Base-by-base conservation (phyloP, 2,888 invertebrate species). In the Ennomos fuscantarius region DNA sequence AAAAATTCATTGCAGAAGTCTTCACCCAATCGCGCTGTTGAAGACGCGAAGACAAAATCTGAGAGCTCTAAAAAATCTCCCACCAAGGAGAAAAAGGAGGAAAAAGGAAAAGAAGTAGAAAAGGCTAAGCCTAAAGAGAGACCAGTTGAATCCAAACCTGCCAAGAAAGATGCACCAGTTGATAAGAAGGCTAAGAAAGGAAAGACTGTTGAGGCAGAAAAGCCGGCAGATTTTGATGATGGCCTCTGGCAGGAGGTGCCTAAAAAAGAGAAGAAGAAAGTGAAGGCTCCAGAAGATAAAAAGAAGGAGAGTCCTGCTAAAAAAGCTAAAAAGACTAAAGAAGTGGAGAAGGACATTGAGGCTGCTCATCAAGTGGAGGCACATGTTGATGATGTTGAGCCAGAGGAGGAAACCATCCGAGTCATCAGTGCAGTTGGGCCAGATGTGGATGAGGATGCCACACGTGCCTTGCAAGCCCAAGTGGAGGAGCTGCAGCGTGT, bases 171-270 rank as follows among this genome's bases (percentile, higher is more conserved):
- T 85, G 76, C 74, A 15, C 64, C 75, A 13, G 64, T 69, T 57
- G 89, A 91, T 0, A 94, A 94, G 74, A 94, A 93, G 63, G 93
- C 93, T 67, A 95, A 95, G 78, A 94, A 94, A 73, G 79, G 84
- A 42, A 94, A 94, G 80, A 73, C 91, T 68, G 81, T 81, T 60
- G 89, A 92, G 48, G 86, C 92, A 62, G 95, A 95, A 69, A 96
- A 96, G 78, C 95, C 95, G 9, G 93, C 93, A 41, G 95, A 95
- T 72, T 95, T 93, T 84, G 95, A 96, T 82, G 95, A 96, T 70
- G 96, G 95, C 42, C 93, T 94, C 47, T 96, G 96, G 96, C 95
- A 96, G 87, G 93, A 93, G 68, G 95, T 96, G 67, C 88, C 95
- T 61, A 93, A 95, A 74, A 92, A 95, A 82, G 96, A 96, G 61